Evolutionary conservation across 2,888 invertebrate genomes (phyloP), one percentile per base, ranked within the genome.

Genomic region (Standfussiana lucernea): DNA sequence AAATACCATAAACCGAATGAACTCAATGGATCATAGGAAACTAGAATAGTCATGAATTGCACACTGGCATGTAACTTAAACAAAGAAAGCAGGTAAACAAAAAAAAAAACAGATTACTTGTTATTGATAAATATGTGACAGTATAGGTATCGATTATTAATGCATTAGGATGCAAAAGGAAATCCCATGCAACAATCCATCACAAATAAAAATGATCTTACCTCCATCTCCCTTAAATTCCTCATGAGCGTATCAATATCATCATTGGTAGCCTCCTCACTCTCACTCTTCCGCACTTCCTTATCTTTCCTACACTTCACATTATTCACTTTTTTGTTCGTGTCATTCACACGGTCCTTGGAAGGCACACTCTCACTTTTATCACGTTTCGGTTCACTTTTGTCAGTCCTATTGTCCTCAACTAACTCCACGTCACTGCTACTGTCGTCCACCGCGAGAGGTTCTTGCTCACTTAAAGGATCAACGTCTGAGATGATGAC

Each of bases 351-450:
- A 91, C 90, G 92, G 90, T 94, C 94, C 91, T 92, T 94, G 18
- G 90, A 95, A 96, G 96, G 96, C 96, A 96, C 96, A 94, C 80
- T 88, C 77, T 84, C 88, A 83, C 79, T 85, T 82, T 83, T 89
- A 86, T 93, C 93, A 93, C 93, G 93, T 86, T 91, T 92, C 74
- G 79, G 88, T 84, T 93, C 94, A 94, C 93, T 92, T 91, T 92
- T 94, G 84, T 93, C 94, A 79, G 88, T 86, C 75, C 89, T 88
- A 85, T 84, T 90, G 72, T 95, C 95, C 77, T 96, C 96, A 3
- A 97, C 92, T 67, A 97, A 88, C 91, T 97, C 97, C 0, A 97
- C 95, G 59, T 97, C 97, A 93, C 97, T 97, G 83, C 96, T 96
- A 83, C 97, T 97, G 76, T 97, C 97, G 65, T 97, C 97, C 0